Evolutionary conservation across 2,113 vertebrate genomes (phyloP).

Genomic region (Nesogale talazaci): DNA sequence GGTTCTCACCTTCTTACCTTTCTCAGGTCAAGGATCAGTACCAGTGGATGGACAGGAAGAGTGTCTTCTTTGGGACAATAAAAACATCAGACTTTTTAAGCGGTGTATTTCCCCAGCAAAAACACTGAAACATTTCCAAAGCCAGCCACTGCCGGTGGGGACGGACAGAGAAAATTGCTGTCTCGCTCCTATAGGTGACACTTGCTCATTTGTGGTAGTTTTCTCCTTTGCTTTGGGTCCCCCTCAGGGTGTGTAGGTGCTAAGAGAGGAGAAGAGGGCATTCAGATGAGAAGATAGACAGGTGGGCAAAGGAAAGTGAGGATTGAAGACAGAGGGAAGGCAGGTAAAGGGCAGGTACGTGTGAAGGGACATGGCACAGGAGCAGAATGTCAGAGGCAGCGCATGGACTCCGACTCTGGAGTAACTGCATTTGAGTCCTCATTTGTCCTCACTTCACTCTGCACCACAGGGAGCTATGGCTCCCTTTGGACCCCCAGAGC

Average conservation of each 20-base stretch:
- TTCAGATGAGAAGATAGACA: too few relatives aligned
- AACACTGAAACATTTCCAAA: not conserved
- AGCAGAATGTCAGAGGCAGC: not conserved
- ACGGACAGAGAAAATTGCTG: accelerated
- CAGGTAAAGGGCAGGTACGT: accelerated
- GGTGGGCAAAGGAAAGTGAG: not conserved
- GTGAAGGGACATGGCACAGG: not conserved
- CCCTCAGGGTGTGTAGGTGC: not conserved
- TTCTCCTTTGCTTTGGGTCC: not conserved
- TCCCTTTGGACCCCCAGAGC: not conserved
- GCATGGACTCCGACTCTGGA: accelerated
- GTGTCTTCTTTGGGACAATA: not conserved
- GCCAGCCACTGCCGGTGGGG: too few relatives aligned
- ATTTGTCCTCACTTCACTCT: accelerated
- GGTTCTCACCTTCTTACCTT: not conserved
- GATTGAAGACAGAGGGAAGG: not conserved
- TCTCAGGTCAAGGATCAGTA: not conserved
- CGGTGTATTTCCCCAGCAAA: not conserved
- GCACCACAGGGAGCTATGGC: not conserved
- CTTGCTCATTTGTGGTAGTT: not conserved
- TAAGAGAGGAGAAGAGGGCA: not conserved
- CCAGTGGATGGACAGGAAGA: not conserved
- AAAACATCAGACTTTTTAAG: not conserved
- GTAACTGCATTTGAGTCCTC: not conserved
- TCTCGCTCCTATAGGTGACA: not conserved